Evolutionary conservation across 2,888 invertebrate species (phyloP).

Genomic region (Aspidapion aeneum): DNA sequence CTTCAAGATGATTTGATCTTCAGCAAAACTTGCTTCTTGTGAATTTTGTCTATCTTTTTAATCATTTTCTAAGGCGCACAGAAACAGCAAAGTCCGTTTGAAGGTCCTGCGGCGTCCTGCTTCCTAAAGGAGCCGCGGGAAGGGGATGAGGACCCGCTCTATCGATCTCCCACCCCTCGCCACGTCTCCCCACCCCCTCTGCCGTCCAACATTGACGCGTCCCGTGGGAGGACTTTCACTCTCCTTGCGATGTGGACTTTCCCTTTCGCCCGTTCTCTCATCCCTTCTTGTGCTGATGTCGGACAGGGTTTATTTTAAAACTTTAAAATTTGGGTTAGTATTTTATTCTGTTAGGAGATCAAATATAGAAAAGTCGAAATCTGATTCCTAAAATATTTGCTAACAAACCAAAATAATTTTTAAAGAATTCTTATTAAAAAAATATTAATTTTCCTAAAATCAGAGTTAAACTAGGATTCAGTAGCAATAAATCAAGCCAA

Average conservation of each 20-base stretch:
- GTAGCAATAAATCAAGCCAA: too few species aligned
- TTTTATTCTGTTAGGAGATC: not conserved
- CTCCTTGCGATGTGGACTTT: constrained; percentile 40
- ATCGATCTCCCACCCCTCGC: not conserved
- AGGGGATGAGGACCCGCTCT: not conserved
- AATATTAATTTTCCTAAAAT: too few species aligned
- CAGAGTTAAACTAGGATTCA: too few species aligned
- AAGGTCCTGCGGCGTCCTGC: not conserved
- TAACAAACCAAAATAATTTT: too few species aligned
- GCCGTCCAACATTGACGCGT: constrained; percentile 47
- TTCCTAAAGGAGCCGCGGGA: not conserved
- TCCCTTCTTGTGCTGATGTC: too few species aligned
- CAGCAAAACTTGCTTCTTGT: not conserved
- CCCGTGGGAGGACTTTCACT: constrained; percentile 50
- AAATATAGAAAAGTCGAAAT: not conserved
- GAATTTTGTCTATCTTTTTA: not conserved
- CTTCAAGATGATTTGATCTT: too few species aligned
- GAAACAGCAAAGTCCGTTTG: not conserved
- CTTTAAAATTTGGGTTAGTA: not conserved
- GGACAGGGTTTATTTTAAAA: not conserved
- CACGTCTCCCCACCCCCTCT: constrained; percentile 28
- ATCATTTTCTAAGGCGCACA: not conserved
- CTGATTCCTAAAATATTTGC: too few species aligned
- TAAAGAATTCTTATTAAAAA: too few species aligned
- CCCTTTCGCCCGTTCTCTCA: constrained; percentile 30